Base-by-base conservation (phyloP, 2,113 vertebrate genomes). In the Alectura lathami region DNA sequence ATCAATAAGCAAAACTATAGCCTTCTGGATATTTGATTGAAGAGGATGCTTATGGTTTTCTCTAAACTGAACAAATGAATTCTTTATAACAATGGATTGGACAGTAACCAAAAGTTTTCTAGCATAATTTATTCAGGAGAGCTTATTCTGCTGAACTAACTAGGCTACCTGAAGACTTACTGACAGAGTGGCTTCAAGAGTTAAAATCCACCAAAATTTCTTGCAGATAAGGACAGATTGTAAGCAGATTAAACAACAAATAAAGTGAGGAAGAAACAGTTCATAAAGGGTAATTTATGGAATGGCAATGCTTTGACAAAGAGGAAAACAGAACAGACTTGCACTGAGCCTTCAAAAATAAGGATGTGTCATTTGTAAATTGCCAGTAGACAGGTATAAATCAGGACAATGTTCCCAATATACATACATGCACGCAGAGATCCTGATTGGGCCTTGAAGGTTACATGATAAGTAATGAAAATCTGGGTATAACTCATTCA, bases 1-100 rank as follows among this genome's bases (percentile, higher is more conserved):
- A 92, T 88, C 1, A 3, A 83, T 96, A 88, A 88, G 74, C 17
- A 73, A 94, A 93, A 77, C 26, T 62, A 81, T 84, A 82, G 80
- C 24, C 24, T 59, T 59, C 57, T 48, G 75, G 54, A 50, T 86
- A 50, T 69, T 48, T 91, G 3, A 56, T 67, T 93, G 34, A 86
- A 67, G 17, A 24, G 6, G 17, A 73, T 51, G 30, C 17, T 83
- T 81, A 43, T 17, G 4, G 1, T 48, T 80, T 80, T 83, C 73
- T n/a, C 73, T n/a, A 83, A 88, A 15, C 14, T 82, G 26, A n/a
- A n/a, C 5, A 85, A 77, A 84, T 12, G 3, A 86, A 82, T 43
- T 36, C 32, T 47, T 30, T 59, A 5, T 9, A 64, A 62, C 27
- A 86, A 77, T 51, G 27, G 24, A 24, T 20, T 59, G 17, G 13